Conservation (phyloP, 2,797 vertebrate species). For the Thaleichthys pacificus region DNA sequence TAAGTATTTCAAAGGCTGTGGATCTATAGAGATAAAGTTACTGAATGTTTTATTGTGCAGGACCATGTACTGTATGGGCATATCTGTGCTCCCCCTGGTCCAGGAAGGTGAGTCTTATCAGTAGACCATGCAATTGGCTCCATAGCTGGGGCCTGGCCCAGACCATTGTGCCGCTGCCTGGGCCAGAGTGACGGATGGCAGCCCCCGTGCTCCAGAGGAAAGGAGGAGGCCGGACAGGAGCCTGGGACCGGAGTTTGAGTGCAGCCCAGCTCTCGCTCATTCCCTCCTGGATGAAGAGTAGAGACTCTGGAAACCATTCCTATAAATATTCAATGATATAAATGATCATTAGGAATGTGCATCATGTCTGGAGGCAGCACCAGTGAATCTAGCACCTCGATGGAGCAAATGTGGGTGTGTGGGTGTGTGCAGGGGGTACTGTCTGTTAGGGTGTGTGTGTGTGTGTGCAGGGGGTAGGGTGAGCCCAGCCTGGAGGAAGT, state of each 20-base stretch:
- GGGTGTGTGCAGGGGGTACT: slow-evolving; percentile 29
- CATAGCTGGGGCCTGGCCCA: slow-evolving; percentile 67
- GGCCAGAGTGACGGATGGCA: slow-evolving; percentile 77
- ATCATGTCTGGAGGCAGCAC: no score
- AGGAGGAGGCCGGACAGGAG: slow-evolving; percentile 69
- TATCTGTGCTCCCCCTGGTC: slow-evolving; percentile 64
- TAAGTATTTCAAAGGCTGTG: not conserved
- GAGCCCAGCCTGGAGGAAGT: slow-evolving; percentile 70
- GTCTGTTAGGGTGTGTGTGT: slow-evolving; percentile 38
- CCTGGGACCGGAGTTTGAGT: slow-evolving; percentile 53
- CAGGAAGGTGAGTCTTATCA: slow-evolving; percentile 82
- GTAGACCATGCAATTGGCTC: slow-evolving; percentile 71
- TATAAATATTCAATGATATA: slow-evolving; percentile 20
- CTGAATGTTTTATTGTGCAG: not conserved
- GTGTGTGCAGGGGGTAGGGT: slow-evolving; percentile 26
- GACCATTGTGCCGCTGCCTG: slow-evolving; percentile 79
- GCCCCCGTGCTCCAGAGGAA: slow-evolving; percentile 73
- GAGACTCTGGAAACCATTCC: not conserved
- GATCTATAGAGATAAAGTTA: not conserved
- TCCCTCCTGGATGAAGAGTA: slow-evolving; percentile 25
- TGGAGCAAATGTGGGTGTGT: slow-evolving; percentile 38
- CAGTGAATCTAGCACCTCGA: no score
- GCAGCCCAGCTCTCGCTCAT: slow-evolving; percentile 45
- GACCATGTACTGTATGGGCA: slow-evolving; percentile 44
- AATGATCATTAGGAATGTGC: slow-evolving; percentile 19